A percentile compares a stretch with the other conserved stretches of the same genome.
phyloP scores from a whole-genome alignment of 2,797 vertebrate genomes.

The Macrochelys suwanniensis region DNA sequence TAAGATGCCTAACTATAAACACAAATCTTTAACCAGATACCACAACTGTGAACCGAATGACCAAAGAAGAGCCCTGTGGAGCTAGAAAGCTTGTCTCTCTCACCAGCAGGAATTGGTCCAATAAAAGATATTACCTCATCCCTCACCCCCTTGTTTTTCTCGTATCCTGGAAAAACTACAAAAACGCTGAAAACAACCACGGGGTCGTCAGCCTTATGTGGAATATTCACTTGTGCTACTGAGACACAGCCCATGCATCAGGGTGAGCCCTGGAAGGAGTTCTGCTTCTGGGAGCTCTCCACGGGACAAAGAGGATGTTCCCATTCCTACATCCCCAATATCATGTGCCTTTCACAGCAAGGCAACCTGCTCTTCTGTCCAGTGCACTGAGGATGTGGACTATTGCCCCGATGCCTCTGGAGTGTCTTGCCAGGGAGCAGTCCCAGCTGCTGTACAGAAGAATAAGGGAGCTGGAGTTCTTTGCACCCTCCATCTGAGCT shows the following conservation, averaged over 20 bases:
- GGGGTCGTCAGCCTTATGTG: rapidly evolving
- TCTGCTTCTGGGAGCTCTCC: background rate
- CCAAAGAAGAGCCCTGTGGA: too few relatives aligned
- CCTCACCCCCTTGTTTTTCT: too few relatives aligned
- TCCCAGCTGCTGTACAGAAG: background rate
- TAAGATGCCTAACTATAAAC: background rate
- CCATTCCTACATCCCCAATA: background rate
- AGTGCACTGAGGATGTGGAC: background rate
- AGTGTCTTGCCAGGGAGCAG: background rate
- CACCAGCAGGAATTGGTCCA: too few relatives aligned
- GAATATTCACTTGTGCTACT: rapidly evolving
- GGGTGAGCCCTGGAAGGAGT: background rate
- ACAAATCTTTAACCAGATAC: rapidly evolving
- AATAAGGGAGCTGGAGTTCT: background rate
- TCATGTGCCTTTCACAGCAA: background rate
- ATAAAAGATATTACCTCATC: too few relatives aligned
- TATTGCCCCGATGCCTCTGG: background rate
- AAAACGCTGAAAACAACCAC: background rate
- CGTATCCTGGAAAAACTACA: background rate
- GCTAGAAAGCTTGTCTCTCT: background rate
- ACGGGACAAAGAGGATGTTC: background rate
- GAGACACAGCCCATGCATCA: background rate
- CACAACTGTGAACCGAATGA: rapidly evolving
- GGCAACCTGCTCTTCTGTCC: background rate
- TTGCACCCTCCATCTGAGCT: background rate